Evolutionary conservation across 2,797 vertebrate species (phyloP), one percentile per base, ranked within the genome.

Genomic region (Columba guinea): DNA sequence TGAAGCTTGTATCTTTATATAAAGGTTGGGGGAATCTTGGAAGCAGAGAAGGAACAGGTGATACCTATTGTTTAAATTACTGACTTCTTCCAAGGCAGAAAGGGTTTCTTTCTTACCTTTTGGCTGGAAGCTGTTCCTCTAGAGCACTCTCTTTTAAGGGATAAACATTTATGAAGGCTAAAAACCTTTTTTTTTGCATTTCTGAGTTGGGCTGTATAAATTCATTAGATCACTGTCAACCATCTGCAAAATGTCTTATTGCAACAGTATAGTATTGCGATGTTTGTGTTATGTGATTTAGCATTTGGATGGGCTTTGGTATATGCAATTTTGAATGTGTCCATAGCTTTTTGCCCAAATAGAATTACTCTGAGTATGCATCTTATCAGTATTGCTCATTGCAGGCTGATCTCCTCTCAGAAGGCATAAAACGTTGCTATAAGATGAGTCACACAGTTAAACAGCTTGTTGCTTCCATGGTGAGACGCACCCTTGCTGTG

Each of bases 391-490:
- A 81, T 88, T 94, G 95, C 96, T 97, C 75, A 58, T 55, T 92
- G 84, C 90, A 77, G 85, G 69, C 95, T 92, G 94, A 90, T 90
- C 94, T 97, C 64, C 95, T 91, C 90, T 96, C 89, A n/a, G 97
- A 90, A 96, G 95, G 94, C 97, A 87, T 83, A 81, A 93, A 93
- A 87, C 83, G 91, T 97, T 93, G 97, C 97, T 97, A 55, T 68
- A 65, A 89, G 90, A 92, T 97, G 97, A 98, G 96, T 97, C 97
- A 97, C 86, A 0, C 84, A 18, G 73, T 96, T 94, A 81, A 75
- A 75, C 96, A 96, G 95, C 96, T 95, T 90, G 84, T 95, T 96
- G 96, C 96, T 92, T 95, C 96, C 53, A 35, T 69, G 93, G 87
- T 92, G 94, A 95, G 97, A 95, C 87, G 53, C 91, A 35, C 95